A percentile compares a stretch with the other conserved stretches of the same genome.
These are phyloP conservation scores for Anastatus disparis DNA, from an alignment of 1,140 invertebrate genomes.

Conservation along the genomic window DNA sequence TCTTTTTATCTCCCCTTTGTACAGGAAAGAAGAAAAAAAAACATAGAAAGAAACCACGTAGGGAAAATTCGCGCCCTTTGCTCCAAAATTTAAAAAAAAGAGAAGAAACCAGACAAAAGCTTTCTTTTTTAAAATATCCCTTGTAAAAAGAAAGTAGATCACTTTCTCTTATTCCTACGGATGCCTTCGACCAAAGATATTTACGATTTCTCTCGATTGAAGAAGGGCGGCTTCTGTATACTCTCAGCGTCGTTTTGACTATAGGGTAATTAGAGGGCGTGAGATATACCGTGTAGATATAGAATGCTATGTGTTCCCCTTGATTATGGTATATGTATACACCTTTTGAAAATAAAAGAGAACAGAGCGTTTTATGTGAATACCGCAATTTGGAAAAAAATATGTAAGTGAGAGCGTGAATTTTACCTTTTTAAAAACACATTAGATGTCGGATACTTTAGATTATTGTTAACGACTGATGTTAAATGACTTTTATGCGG, in stretches of 20 bases:
- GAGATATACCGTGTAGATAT: too few relatives aligned
- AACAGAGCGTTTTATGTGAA: slow-evolving; percentile 11
- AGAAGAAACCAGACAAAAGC: too few relatives aligned
- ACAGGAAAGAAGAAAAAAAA: not conserved
- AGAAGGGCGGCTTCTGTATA: slow-evolving; percentile 51
- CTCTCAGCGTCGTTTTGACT: slow-evolving; percentile 49
- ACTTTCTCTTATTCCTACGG: slow-evolving; percentile 56
- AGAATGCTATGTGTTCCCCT: not conserved
- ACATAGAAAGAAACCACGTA: not conserved
- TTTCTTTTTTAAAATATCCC: too few relatives aligned
- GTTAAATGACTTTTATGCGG: too few relatives aligned
- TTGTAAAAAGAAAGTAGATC: too few relatives aligned
- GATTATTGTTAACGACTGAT: too few relatives aligned
- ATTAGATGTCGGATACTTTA: too few relatives aligned
- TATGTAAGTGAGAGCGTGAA: slow-evolving; percentile 16
- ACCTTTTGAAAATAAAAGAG: slow-evolving; percentile 2
- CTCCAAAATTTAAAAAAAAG: too few relatives aligned
- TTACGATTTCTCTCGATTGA: slow-evolving; percentile 61
- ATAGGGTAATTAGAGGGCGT: slow-evolving; percentile 67
- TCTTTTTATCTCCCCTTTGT: not conserved
- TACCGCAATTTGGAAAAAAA: too few relatives aligned
- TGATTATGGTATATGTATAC: too few relatives aligned
- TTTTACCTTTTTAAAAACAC: slow-evolving; percentile 56
- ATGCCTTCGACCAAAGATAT: slow-evolving; percentile 58
- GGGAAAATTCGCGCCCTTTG: slow-evolving; percentile 17